phyloP scores from a whole-genome alignment of 2,113 vertebrate genomes.

The Antigone vipio region DNA sequence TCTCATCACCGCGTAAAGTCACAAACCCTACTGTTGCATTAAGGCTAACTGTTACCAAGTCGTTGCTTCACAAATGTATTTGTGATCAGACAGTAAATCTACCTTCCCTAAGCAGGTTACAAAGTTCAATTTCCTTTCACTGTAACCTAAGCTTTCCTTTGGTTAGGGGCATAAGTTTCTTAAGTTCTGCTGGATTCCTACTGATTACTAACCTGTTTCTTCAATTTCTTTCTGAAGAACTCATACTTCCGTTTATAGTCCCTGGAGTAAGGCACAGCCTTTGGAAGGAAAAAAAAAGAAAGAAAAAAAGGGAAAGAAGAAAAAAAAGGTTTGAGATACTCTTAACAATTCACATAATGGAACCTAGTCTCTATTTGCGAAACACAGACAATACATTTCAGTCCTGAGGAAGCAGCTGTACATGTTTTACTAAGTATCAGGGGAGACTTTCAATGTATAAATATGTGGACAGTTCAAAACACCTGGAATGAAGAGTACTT shows the following conservation, averaged over 20 bases:
- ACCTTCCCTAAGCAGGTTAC: not conserved
- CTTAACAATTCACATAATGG: not conserved
- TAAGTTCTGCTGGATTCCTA: not conserved
- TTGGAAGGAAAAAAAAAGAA: not conserved
- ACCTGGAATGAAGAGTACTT: not conserved
- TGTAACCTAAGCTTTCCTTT: not conserved
- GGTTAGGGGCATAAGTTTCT: not conserved
- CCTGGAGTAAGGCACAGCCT: slow-evolving; percentile 99
- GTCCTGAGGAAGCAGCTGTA: not conserved
- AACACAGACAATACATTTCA: not conserved
- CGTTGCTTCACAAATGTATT: not conserved
- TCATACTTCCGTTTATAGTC: slow-evolving; percentile 99
- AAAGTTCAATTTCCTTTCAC: not conserved
- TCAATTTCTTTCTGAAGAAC: slow-evolving; percentile 96
- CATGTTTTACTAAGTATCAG: not conserved
- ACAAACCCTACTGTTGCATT: not conserved
- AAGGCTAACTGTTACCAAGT: not conserved
- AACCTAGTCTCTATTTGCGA: not conserved
- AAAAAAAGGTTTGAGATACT: not conserved
- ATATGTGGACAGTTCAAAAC: not conserved
- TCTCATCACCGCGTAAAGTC: not conserved
- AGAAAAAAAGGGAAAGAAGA: not conserved
- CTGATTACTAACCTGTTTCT: slow-evolving; percentile 87
- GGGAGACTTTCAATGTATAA: not conserved
- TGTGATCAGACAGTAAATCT: not conserved